Base-by-base conservation (phyloP, 2,888 invertebrate species). In the Emmelina monodactyla region DNA sequence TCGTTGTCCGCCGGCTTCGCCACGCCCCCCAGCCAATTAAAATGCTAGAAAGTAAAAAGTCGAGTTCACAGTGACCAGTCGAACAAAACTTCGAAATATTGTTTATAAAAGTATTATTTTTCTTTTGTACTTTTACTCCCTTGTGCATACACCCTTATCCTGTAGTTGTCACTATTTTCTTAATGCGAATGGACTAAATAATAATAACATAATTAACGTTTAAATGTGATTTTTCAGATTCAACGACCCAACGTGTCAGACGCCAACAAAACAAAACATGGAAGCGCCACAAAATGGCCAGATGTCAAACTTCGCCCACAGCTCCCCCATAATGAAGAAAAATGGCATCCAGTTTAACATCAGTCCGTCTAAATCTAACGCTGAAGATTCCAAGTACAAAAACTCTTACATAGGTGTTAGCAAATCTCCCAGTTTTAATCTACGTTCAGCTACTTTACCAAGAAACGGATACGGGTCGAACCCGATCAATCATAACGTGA, bases 401-500 rank as follows among this genome's bases (percentile, higher is more conserved):
- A 66, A 61, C 22, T 55, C 66, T 0, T 79, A 67, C 36, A 64
- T 62, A 4, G 57, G 59, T 9, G 69, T 75, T 14, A 55, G 72
- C 2, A 80, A 80, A 49, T 80, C 80, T 3, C 80, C 80, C 31
- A 80, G 70, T 45, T 76, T 80, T 49, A 73, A 76, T 37, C 50
- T 76, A 25, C 64, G 89, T 28, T 88, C 90, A 1, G 87, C 88
- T 14, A 91, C 91, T 1, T 62, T 90, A 33, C 90, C 91, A 0
- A 82, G 90, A 39, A 89, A 89, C 48, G 85, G 85, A 16, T 88
- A 79, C 45, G 69, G 66, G 0, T 65, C 72, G 4, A 71, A 58
- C 40, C 66, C 63, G 7, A 62, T 60, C 40, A 70, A 56, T 41
- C 75, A 64, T 40, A 73, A 70, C 37, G 73, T 78, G 1, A 79